These are phyloP conservation scores for Empidonax traillii DNA, from an alignment of 2,113 vertebrate species.

Conservation along the genomic window DNA sequence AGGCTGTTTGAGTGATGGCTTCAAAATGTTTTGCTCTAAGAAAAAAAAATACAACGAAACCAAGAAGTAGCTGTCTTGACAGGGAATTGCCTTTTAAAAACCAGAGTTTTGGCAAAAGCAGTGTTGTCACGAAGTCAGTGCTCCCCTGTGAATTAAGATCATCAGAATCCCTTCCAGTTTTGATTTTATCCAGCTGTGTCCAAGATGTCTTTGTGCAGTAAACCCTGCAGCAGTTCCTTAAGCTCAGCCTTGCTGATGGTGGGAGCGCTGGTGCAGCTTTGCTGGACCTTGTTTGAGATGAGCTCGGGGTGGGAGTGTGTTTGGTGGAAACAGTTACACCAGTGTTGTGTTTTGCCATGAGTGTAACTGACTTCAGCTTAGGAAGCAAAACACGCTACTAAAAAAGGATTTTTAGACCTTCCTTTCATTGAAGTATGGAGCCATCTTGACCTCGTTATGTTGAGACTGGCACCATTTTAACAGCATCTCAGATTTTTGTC, in stretches of 20 bases:
- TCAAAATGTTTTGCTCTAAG: neutral
- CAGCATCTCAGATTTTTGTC: neutral
- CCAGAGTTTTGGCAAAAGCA: rapidly evolving
- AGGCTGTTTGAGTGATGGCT: neutral
- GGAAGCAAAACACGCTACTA: neutral
- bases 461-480: neutral
- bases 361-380: neutral
- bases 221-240: neutral
- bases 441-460: neutral
- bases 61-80: neutral
- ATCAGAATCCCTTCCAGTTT: neutral
- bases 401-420: neutral
- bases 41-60: neutral
- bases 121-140: neutral
- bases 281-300: neutral
- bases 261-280: neutral
- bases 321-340: neutral
- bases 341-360: rapidly evolving
- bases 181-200: neutral
- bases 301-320: neutral
- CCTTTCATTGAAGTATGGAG: neutral
- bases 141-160: neutral
- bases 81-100: neutral
- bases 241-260: neutral
- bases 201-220: rapidly evolving